Conservation (phyloP, 2,113 vertebrate species). For the Trachemys scripta region DNA sequence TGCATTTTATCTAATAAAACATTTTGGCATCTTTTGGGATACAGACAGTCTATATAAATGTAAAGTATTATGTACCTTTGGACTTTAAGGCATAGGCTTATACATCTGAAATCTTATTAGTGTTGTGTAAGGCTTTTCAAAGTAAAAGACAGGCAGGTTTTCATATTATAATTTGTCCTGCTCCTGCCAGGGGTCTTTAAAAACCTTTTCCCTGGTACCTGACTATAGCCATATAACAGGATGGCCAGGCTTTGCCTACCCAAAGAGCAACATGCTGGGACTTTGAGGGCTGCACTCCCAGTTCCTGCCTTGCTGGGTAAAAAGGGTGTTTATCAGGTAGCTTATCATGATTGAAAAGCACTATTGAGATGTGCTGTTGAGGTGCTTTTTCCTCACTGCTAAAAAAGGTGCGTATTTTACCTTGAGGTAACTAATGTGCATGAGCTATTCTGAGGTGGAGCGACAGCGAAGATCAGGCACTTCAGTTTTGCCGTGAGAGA, state of each 20-base stretch:
- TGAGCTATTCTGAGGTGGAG: background rate
- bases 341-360: background rate
- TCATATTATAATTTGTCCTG: background rate
- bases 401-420: background rate
- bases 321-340: background rate
- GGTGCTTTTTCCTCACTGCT: background rate
- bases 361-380: background rate
- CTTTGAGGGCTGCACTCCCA: background rate
- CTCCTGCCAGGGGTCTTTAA: background rate
- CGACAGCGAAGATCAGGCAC: background rate
- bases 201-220: background rate
- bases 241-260: background rate
- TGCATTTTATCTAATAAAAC: background rate
- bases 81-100: background rate
- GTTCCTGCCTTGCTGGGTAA: background rate
- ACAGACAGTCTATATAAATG: background rate
- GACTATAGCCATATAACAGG: background rate
- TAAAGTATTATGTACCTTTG: background rate
- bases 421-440: background rate
- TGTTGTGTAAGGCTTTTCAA: background rate
- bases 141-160: background rate
- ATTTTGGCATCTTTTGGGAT: background rate
- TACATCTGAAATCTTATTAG: background rate
- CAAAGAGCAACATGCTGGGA: background rate
- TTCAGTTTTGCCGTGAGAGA: background rate